Percentiles rank a stretch among this genome's conserved stretches.
Evolutionary conservation across 2,797 vertebrate genomes (phyloP).

Genomic region (Cirrhinus molitorella): DNA sequence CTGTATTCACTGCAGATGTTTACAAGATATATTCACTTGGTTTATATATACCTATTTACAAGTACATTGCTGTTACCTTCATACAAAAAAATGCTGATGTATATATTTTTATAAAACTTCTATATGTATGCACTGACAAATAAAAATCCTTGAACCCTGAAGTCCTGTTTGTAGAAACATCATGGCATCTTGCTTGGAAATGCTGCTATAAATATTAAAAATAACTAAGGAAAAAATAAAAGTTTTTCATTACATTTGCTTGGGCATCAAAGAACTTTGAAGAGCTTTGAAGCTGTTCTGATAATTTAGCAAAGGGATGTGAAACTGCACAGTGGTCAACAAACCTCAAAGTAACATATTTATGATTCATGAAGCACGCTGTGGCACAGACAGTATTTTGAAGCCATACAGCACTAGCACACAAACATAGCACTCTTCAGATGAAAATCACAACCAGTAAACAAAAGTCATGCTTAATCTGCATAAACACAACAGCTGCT

Average conservation of each 20-base stretch:
- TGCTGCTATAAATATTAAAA: not conserved
- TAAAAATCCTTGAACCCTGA: no score
- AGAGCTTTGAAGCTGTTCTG: not conserved
- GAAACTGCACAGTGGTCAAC: not conserved
- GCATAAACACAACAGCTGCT: not conserved
- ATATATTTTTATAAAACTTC: no score
- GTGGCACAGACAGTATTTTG: not conserved
- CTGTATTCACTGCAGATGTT: no score
- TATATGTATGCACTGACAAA: no score
- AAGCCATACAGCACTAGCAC: not conserved
- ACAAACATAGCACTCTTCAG: not conserved
- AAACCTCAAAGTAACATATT: not conserved
- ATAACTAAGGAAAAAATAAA: not conserved
- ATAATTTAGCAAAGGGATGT: not conserved
- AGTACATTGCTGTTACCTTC: no score
- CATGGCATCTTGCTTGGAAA: no score
- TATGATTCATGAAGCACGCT: not conserved
- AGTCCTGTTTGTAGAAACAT: no score
- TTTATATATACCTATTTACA: no score
- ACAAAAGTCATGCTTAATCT: not conserved
- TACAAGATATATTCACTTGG: no score
- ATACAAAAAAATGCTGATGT: no score
- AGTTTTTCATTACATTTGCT: not conserved
- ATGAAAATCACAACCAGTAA: not conserved
- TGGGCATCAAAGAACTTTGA: not conserved